Evolutionary conservation across 1,140 invertebrate genomes (phyloP).

Genomic region (Formica exsecta): DNA sequence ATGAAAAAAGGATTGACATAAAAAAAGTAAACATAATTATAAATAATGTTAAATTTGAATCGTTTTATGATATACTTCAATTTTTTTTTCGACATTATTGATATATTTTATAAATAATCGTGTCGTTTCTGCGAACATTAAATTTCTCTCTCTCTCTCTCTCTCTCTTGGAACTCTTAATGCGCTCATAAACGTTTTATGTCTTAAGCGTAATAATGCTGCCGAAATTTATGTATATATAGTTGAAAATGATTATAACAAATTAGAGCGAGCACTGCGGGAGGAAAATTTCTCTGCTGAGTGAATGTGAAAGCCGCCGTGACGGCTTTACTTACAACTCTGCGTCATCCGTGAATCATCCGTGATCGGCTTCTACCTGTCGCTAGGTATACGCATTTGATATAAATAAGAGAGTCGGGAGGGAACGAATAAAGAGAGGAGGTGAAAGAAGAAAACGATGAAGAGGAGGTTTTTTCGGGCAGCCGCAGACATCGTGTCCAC

Average conservation of each 20-base stretch:
- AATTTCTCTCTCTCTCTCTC: neutral
- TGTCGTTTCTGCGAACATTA: neutral
- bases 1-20: too few relatives aligned
- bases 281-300: constrained; percentile 50
- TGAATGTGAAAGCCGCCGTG: constrained; percentile 35
- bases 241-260: constrained; percentile 38
- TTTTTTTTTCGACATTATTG: too few relatives aligned
- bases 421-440: constrained; percentile 35
- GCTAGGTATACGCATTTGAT: constrained; percentile 10
- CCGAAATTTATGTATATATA: constrained; percentile 19
- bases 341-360: constrained; percentile 57
- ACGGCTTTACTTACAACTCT: neutral
- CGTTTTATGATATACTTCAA: neutral
- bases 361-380: constrained; percentile 41
- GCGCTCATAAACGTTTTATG: neutral
- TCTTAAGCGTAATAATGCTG: neutral
- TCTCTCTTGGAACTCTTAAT: too few relatives aligned
- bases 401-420: constrained; percentile 28
- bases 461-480: constrained; percentile 71
- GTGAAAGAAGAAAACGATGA: constrained; percentile 38
- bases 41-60: neutral
- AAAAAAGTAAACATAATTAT: neutral
- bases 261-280: neutral
- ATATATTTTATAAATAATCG: neutral
- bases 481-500: constrained; percentile 73